Evolutionary conservation across 1,140 invertebrate species (phyloP), one percentile per base, ranked within the genome.

Genomic region (Brachystomella parvula): DNA sequence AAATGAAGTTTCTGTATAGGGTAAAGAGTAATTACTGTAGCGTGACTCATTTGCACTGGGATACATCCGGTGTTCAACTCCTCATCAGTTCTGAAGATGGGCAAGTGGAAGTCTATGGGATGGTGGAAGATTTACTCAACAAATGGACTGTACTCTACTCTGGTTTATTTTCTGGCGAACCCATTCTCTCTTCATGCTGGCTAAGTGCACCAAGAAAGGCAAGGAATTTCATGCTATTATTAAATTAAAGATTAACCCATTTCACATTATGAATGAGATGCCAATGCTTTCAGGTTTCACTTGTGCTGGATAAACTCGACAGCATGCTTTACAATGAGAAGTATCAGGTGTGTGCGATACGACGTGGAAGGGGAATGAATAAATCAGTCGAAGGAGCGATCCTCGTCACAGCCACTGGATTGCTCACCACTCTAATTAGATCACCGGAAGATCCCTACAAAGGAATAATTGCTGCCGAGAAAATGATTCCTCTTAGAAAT

Each of bases 21-120:
- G 75, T 79, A 3, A 67, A 74, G 75, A 80, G 80, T 72, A 77
- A 80, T 69, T 75, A 76, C 33, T 77, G 80, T 26, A 81, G 84
- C 62, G 83, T 93, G 6, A 89, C 88, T 21, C 84, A 86, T 19
- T 74, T 94, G 21, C 87, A 93, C 79, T 94, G 92, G 92, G 89
- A 92, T 78, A 79, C 85, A 32, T 84, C 85, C 66, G 90, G 90
- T 6, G 86, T 88, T 59, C 84, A 89, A 68, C 75, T 94, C 1
- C 80, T 93, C 0, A 80, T 92, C 0, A 89, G 84, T 0, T 89
- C 89, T 71, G 82, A 84, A 49, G 83, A 81, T 49, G 92, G 91
- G 1, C 83, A 83, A 65, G 84, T 92, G 0, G 85, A 87, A 65
- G 82, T 94, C 21, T 94, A 85, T 81, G 84, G 82, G 66, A 85